phyloP scores from a whole-genome alignment of 1,140 invertebrate genomes.

The Pseudoatta argentina region DNA sequence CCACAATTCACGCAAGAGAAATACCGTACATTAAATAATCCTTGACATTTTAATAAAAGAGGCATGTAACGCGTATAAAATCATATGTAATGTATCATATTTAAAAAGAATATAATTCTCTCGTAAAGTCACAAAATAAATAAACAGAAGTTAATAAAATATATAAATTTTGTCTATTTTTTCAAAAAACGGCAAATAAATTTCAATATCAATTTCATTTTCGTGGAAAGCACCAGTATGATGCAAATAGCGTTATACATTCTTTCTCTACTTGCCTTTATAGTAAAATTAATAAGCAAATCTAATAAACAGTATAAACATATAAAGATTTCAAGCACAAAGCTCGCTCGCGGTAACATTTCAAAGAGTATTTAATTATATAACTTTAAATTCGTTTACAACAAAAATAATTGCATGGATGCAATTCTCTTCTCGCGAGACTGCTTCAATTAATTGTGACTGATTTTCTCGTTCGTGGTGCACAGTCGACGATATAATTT shows the following conservation, averaged over 20 bases:
- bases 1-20: background rate
- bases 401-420: background rate
- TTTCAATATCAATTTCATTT: background rate
- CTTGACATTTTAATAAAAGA: conserved; percentile 4
- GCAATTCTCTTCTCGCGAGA: too few species aligned
- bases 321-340: background rate
- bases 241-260: background rate
- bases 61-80: conserved; percentile 8
- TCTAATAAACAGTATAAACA: conserved; percentile 7
- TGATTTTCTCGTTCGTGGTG: background rate
- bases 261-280: background rate
- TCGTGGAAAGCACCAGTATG: background rate
- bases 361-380: background rate
- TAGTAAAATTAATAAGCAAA: conserved; percentile 7
- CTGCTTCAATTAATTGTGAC: conserved; percentile 18
- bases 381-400: background rate
- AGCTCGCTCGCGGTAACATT: conserved; percentile 9
- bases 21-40: background rate
- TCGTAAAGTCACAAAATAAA: background rate
- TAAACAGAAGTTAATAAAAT: background rate
- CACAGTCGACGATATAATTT: background rate
- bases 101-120: background rate
- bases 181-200: background rate
- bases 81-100: background rate
- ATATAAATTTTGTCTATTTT: background rate